phyloP scores from a whole-genome alignment of 1,140 invertebrate species.

The Ctenoplectra terminalis region DNA sequence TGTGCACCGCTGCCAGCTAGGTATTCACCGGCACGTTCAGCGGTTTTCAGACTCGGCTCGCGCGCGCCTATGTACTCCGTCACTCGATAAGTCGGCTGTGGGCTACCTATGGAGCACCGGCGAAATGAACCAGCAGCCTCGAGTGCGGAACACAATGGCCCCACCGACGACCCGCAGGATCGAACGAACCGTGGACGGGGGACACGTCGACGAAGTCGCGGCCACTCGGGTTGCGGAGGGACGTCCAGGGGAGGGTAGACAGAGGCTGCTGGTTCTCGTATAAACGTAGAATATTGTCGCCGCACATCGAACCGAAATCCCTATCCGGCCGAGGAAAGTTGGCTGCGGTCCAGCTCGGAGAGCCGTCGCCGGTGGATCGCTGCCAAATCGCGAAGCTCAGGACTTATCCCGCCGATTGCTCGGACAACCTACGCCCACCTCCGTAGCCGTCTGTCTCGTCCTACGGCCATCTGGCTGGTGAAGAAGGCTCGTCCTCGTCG shows the following conservation, averaged over 20 bases:
- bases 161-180: conserved; percentile 43
- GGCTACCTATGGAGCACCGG: conserved; percentile 55
- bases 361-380: conserved; percentile 52
- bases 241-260: conserved; percentile 43
- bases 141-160: conserved; percentile 67
- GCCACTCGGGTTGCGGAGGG: background rate
- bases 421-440: conserved; percentile 50
- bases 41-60: conserved; percentile 28
- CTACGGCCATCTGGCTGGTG: conserved; percentile 4
- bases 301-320: conserved; percentile 76
- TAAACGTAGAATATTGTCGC: conserved; percentile 76
- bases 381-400: conserved; percentile 71
- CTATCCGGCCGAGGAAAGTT: conserved; percentile 69
- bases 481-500: background rate
- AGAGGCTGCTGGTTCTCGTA: conserved; percentile 46
- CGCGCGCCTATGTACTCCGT: conserved; percentile 39
- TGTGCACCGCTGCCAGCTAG: background rate
- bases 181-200: conserved; percentile 25
- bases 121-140: conserved; percentile 71
- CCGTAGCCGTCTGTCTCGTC: conserved; percentile 7
- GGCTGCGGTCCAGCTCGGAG: conserved; percentile 70
- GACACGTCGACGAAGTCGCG: conserved; percentile 21
- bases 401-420: conserved; percentile 67
- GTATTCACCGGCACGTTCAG: conserved; percentile 49
- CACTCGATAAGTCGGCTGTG: conserved; percentile 72